Conservation (phyloP, 2,797 vertebrate species). For the Apogon hyalosoma region DNA sequence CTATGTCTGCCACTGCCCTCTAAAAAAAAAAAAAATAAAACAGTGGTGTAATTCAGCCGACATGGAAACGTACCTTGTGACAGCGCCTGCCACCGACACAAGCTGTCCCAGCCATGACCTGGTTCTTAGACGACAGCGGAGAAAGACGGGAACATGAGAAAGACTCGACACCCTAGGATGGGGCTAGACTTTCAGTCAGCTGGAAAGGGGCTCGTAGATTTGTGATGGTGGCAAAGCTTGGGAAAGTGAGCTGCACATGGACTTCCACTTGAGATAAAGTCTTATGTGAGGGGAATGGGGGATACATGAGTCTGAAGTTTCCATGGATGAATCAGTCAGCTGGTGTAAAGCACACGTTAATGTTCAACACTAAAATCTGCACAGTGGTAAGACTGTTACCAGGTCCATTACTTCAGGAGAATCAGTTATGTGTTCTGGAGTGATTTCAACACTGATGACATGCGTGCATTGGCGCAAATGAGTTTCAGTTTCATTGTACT, state of each 20-base stretch:
- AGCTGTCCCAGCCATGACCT: conserved; percentile 71
- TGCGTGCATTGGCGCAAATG: neutral
- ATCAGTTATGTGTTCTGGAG: conserved; percentile 13
- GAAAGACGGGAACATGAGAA: conserved; percentile 63
- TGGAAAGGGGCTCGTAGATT: conserved; percentile 44
- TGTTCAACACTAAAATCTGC: conserved; percentile 63
- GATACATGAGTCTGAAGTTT: conserved; percentile 60
- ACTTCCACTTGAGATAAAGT: conserved; percentile 41
- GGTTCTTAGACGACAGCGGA: conserved; percentile 51
- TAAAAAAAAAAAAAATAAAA: conserved; percentile 56
- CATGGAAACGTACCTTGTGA: conserved; percentile 78
- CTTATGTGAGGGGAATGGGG: conserved; percentile 35
- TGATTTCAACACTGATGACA: conserved; percentile 7
- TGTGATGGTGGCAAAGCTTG: conserved; percentile 56
- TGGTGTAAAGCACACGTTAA: conserved; percentile 65
- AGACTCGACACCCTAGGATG: conserved; percentile 68
- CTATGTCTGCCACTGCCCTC: conserved; percentile 43
- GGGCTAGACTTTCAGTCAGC: conserved; percentile 73
- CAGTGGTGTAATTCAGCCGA: conserved; percentile 56
- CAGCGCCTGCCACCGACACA: conserved; percentile 54
- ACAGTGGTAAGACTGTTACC: conserved; percentile 61
- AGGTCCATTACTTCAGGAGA: conserved; percentile 33
- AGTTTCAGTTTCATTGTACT: neutral
- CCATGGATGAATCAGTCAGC: conserved; percentile 62
- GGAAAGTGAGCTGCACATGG: conserved; percentile 42